Evolutionary conservation across 2,797 vertebrate genomes (phyloP).

Genomic region (Yasuhikotakia modesta): DNA sequence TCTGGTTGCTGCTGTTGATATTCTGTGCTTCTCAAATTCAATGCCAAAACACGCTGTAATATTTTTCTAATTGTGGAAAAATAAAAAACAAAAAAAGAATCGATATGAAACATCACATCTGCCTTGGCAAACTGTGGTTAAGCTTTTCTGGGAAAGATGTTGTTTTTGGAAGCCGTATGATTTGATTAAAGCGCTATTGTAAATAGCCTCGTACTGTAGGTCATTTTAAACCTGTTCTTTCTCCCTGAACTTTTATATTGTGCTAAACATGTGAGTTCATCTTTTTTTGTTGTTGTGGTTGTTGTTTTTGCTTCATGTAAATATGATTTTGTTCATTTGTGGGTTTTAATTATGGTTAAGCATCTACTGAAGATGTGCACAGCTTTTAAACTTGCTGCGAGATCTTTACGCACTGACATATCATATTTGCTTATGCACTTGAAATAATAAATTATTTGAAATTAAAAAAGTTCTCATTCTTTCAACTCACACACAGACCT

Average conservation of each 20-base stretch:
- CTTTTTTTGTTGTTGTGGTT: slow-evolving; percentile 42
- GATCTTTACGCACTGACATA: slow-evolving; percentile 61
- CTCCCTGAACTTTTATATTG: slow-evolving; percentile 3
- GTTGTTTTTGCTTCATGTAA: slow-evolving; percentile 47
- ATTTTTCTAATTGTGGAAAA: slow-evolving; percentile 18
- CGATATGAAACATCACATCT: slow-evolving; percentile 48
- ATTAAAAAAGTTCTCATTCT: slow-evolving; percentile 9
- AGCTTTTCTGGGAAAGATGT: slow-evolving; percentile 63
- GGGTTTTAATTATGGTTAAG: slow-evolving; percentile 50
- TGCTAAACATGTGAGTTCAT: slow-evolving; percentile 41
- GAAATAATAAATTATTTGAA: slow-evolving; percentile 60
- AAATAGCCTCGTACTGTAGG: slow-evolving; percentile 75
- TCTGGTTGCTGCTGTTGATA: slow-evolving; percentile 57
- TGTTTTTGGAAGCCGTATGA: slow-evolving; percentile 64
- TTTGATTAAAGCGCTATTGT: slow-evolving; percentile 73
- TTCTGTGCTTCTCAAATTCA: slow-evolving; percentile 59
- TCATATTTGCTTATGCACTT: slow-evolving; percentile 65
- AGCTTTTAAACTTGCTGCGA: slow-evolving; percentile 58
- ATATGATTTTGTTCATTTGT: slow-evolving; percentile 37
- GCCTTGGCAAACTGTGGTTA: slow-evolving; percentile 64
- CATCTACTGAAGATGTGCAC: slow-evolving; percentile 54
- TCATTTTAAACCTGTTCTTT: slow-evolving; percentile 55
- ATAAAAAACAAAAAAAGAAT: neutral
- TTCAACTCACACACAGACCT: too few species aligned
- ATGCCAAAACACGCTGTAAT: slow-evolving; percentile 28